These are phyloP conservation scores for Andinoacara biseriatus DNA, from an alignment of 2,113 vertebrate species.

Conservation along the genomic window DNA sequence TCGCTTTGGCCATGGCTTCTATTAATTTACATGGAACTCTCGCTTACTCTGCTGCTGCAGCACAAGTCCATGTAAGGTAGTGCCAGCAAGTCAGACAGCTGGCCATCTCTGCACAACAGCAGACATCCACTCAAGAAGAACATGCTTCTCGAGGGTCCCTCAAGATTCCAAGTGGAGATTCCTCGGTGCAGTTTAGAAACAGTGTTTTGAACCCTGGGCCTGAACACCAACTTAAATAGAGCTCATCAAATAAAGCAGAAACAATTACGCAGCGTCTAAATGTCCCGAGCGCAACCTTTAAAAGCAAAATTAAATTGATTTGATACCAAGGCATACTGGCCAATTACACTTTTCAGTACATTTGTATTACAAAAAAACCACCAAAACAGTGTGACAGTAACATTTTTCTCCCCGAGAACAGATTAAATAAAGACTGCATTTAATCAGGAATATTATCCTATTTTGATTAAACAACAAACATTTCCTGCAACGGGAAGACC, in stretches of 20 bases:
- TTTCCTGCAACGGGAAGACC: conserved; percentile 53
- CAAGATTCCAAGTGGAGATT: not conserved
- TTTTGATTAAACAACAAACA: conserved; percentile 59
- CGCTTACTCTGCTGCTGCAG: conserved; percentile 33
- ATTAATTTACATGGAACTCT: conserved; percentile 68
- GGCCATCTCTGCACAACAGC: conserved; percentile 35
- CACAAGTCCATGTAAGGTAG: conserved; percentile 73
- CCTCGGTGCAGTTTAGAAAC: conserved; percentile 5
- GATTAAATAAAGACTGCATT: conserved; percentile 27
- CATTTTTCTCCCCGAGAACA: not conserved
- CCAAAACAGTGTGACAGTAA: not conserved
- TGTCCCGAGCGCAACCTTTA: not conserved
- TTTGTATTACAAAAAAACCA: conserved; percentile 16
- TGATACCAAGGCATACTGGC: not conserved
- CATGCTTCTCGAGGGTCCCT: not conserved
- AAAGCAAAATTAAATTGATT: not conserved
- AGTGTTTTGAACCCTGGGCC: not conserved
- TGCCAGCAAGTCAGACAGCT: conserved; percentile 63
- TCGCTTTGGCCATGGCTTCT: conserved; percentile 41
- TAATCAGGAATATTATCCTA: conserved; percentile 43
- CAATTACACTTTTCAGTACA: not conserved
- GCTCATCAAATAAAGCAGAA: not conserved
- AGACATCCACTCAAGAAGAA: conserved; percentile 31
- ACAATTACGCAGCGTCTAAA: not conserved
- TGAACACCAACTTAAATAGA: not conserved